phyloP scores from a whole-genome alignment of 2,888 invertebrate species.

The Danaus chrysippus region DNA sequence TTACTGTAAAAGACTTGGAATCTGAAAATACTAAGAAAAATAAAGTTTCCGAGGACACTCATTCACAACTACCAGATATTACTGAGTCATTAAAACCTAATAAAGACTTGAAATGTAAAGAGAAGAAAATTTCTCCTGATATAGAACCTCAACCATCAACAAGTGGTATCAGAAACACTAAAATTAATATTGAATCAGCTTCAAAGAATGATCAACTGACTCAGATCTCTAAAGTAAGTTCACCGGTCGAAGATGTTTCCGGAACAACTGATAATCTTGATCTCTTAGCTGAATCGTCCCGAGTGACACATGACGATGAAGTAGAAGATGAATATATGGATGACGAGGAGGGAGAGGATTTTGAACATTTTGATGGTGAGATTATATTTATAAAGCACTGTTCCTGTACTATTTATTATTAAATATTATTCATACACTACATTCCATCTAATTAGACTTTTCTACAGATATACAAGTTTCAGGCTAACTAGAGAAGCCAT shows the following conservation, averaged over 20 bases:
- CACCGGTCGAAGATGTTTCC: constrained; percentile 32
- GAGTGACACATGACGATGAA: constrained; percentile 60
- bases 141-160: neutral
- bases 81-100: neutral
- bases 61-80: too few species aligned
- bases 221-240: constrained; percentile 13
- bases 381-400: constrained; percentile 9
- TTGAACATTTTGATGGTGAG: constrained; percentile 51
- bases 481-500: too few species aligned
- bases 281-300: constrained; percentile 60
- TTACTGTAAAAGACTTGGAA: too few species aligned
- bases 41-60: too few species aligned
- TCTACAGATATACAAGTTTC: too few species aligned
- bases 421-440: neutral
- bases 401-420: neutral
- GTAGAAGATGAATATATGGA: constrained; percentile 56
- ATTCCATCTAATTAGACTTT: too few species aligned
- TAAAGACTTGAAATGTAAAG: neutral
- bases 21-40: too few species aligned
- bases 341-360: constrained; percentile 44
- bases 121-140: neutral
- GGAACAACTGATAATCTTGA: constrained; percentile 60
- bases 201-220: too few species aligned
- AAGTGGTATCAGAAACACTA: neutral
- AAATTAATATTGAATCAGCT: too few species aligned